Evolutionary conservation across 2,113 vertebrate genomes (phyloP).

Genomic region (Hypomesus transpacificus): DNA sequence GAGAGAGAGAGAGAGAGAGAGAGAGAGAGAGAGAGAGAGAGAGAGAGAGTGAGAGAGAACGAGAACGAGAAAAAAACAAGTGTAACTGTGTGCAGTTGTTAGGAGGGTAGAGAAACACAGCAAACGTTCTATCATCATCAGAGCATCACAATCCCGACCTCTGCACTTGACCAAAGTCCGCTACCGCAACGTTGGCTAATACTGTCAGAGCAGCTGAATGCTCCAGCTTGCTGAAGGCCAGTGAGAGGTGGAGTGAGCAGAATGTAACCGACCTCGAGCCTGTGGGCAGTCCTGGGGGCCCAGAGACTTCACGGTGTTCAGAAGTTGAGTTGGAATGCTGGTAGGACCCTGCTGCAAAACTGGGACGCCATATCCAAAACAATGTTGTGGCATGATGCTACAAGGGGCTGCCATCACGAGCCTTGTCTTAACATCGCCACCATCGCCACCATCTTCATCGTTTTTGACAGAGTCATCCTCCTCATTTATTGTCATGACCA

Average conservation of each 20-base stretch:
- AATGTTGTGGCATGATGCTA: too few species aligned
- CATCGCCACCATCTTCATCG: too few species aligned
- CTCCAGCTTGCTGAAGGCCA: background rate
- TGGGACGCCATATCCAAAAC: too few species aligned
- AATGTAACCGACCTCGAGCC: background rate
- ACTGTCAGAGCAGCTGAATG: background rate
- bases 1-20: background rate
- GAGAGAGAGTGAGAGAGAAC: background rate
- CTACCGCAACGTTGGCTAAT: background rate
- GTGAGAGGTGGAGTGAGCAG: background rate
- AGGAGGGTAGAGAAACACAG: too few species aligned
- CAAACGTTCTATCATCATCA: background rate
- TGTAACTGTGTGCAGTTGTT: too few species aligned
- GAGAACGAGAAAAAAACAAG: background rate
- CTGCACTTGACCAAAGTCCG: background rate
- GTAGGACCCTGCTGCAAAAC: too few species aligned
- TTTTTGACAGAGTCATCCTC: too few species aligned
- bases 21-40: slow-evolving; percentile 22
- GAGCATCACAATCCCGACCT: background rate
- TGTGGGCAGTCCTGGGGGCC: background rate
- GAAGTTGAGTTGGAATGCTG: too few species aligned
- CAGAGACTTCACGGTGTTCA: too few species aligned
- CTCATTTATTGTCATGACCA: background rate
- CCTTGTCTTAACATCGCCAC: too few species aligned
- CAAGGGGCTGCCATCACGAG: too few species aligned